phyloP scores from a whole-genome alignment of 2,797 vertebrate species.

The Rhinichthys osculus region DNA sequence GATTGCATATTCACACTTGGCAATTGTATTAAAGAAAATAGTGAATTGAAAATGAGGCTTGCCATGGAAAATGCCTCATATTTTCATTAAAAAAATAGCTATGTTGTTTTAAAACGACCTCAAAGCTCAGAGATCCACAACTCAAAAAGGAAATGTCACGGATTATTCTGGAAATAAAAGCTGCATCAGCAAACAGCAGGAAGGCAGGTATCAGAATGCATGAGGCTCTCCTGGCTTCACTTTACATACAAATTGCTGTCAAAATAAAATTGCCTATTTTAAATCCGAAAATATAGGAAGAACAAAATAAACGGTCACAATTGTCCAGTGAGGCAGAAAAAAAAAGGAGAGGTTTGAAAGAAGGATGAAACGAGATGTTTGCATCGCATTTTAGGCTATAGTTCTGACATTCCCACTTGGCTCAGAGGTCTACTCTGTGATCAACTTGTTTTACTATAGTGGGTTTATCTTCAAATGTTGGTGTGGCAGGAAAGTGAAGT shows the following conservation, averaged over 20 bases:
- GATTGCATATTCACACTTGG: constrained; percentile 61
- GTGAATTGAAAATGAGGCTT: constrained; percentile 60
- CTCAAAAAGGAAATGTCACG: constrained; percentile 71
- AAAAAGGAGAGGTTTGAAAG: constrained; percentile 30
- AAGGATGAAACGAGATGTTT: constrained; percentile 77
- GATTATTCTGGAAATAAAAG: constrained; percentile 70
- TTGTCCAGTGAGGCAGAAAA: constrained; percentile 70
- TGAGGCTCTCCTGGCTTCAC: constrained; percentile 60
- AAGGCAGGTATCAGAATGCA: constrained; percentile 69
- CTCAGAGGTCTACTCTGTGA: constrained; percentile 38
- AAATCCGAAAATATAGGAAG: constrained; percentile 73
- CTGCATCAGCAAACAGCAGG: constrained; percentile 77
- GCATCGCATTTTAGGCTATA: constrained; percentile 65
- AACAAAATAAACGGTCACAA: constrained; percentile 62
- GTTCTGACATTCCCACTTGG: constrained; percentile 68
- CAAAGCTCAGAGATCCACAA: constrained; percentile 43
- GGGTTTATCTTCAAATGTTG: neutral
- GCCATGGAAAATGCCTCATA: constrained; percentile 57
- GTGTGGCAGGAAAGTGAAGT: neutral
- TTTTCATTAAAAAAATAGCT: constrained; percentile 58
- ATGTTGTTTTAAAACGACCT: constrained; percentile 55
- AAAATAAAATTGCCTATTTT: constrained; percentile 81
- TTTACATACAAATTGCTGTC: constrained; percentile 85
- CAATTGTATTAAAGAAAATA: constrained; percentile 58
- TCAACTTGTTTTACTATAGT: neutral